These are phyloP conservation scores for Quiscalus mexicanus DNA, from an alignment of 2,113 vertebrate genomes.

Conservation along the genomic window DNA sequence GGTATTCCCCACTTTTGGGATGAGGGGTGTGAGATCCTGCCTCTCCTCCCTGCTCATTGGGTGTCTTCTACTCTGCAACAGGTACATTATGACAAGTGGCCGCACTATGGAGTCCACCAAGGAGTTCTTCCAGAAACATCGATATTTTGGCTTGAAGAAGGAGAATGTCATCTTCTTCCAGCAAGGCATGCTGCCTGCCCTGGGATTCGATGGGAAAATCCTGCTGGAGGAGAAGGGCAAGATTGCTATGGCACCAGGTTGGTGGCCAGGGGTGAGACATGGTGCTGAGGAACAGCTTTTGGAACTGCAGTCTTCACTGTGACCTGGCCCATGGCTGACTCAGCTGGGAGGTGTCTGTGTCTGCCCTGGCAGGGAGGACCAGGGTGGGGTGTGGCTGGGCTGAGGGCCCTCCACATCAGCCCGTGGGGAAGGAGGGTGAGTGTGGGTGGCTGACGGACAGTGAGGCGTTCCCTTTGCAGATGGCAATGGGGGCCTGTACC, in stretches of 20 bases:
- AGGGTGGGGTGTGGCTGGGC: not conserved
- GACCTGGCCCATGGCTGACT: not conserved
- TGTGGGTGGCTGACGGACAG: rapidly evolving
- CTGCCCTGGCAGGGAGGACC: not conserved
- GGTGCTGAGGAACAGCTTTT: not conserved
- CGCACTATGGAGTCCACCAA: conserved; percentile 90
- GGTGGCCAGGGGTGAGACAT: rapidly evolving
- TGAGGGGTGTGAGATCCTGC: not conserved
- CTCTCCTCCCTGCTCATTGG: not conserved
- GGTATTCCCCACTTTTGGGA: rapidly evolving
- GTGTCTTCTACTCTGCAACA: conserved; percentile 43
- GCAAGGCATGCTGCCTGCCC: conserved; percentile 97
- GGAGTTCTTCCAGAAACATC: conserved; percentile 87
- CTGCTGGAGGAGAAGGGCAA: conserved; percentile 91
- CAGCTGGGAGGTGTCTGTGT: not conserved
- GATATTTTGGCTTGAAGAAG: conserved; percentile 87
- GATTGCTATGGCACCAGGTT: conserved; percentile 95
- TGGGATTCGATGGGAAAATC: conserved; percentile 91
- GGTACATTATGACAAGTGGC: conserved; percentile 99
- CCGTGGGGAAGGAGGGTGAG: not conserved
- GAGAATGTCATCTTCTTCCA: conserved; percentile 91
- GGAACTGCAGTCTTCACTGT: not conserved
- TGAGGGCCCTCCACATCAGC: not conserved
- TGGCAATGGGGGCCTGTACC: conserved; percentile 94
- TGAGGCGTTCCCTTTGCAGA: conserved; percentile 65